These are phyloP conservation scores for Alosa sapidissima DNA, from an alignment of 2,797 vertebrate genomes.

Conservation along the genomic window DNA sequence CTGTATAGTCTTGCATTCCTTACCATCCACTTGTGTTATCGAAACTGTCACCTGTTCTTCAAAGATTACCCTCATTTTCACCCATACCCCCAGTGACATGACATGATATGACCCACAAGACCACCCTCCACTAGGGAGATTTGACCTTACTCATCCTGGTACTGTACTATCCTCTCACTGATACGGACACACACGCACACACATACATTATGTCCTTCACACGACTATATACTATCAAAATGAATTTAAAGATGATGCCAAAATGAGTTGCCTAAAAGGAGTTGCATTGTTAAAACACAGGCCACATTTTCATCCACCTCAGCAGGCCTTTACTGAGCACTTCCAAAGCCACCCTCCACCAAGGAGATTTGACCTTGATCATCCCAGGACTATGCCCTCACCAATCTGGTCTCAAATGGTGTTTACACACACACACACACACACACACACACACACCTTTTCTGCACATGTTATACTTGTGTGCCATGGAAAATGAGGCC, in stretches of 20 bases:
- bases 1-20: neutral
- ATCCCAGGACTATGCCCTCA: neutral
- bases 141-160: neutral
- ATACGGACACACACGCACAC: neutral
- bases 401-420: neutral
- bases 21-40: neutral
- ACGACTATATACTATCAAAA: neutral
- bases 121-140: neutral
- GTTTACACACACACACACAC: neutral
- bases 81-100: neutral
- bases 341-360: neutral
- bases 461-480: constrained; percentile 8
- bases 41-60: neutral
- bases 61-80: neutral
- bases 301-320: neutral
- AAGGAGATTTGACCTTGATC: neutral
- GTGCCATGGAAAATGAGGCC: constrained; percentile 46
- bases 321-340: neutral
- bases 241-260: neutral
- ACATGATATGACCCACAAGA: neutral
- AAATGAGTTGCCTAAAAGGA: neutral
- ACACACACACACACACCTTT: constrained; percentile 9
- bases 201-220: neutral
- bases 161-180: neutral
- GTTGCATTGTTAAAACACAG: neutral